Evolutionary conservation across 2,113 vertebrate species (phyloP).

Genomic region (Coptodon bakossiorum): DNA sequence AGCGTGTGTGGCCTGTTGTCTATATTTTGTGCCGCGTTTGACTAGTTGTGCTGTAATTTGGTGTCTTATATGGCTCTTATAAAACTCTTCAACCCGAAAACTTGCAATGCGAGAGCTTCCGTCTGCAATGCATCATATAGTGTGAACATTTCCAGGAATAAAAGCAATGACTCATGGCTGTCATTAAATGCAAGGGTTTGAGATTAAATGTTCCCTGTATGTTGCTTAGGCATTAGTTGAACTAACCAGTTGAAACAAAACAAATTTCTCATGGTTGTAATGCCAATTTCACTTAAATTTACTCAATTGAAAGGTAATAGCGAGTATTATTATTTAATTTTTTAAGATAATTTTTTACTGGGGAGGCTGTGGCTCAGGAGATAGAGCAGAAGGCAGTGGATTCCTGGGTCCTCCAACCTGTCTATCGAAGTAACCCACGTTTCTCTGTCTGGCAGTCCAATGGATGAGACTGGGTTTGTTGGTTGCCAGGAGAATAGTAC

Average conservation of each 20-base stretch:
- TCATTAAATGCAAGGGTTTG: not conserved
- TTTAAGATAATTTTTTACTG: rapidly evolving
- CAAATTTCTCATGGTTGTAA: not conserved
- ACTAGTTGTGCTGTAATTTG: not conserved
- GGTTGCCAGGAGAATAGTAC: not conserved
- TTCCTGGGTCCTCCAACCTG: not conserved
- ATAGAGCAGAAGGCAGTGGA: not conserved
- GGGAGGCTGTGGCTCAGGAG: not conserved
- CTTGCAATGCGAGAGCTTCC: not conserved
- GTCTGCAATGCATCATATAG: not conserved
- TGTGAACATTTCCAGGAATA: not conserved
- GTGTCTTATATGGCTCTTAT: not conserved
- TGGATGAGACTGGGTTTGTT: not conserved
- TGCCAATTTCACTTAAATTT: not conserved
- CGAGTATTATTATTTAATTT: not conserved
- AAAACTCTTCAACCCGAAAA: not conserved
- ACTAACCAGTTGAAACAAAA: not conserved
- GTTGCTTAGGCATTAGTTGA: not conserved
- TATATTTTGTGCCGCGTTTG: not conserved
- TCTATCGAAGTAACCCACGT: not conserved
- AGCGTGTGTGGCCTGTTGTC: not conserved
- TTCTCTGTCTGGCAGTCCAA: not conserved
- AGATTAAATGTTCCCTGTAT: not conserved
- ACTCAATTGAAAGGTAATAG: not conserved
- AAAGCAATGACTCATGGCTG: not conserved